Percentiles rank a stretch among this genome's conserved stretches.
Evolutionary conservation across 2,113 vertebrate species (phyloP).

Genomic region (Rallus limicola): DNA sequence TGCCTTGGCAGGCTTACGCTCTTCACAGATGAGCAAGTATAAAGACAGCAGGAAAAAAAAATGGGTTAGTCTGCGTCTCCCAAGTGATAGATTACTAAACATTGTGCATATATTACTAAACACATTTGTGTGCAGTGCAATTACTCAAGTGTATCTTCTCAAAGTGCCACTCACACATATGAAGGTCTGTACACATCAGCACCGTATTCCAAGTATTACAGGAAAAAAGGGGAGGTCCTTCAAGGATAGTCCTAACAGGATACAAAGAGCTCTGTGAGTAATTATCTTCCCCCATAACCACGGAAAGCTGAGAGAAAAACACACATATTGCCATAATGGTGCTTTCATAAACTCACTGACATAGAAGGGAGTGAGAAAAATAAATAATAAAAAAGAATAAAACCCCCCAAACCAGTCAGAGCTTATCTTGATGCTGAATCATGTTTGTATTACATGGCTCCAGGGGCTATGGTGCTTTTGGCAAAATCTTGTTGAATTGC

Average conservation of each 20-base stretch:
- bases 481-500: background rate
- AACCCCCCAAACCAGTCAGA: background rate
- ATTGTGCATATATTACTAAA: background rate
- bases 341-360: background rate
- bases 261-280: background rate
- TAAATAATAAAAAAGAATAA: background rate
- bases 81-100: background rate
- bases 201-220: background rate
- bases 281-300: background rate
- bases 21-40: background rate
- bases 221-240: background rate
- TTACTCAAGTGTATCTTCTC: background rate
- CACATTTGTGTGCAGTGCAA: background rate
- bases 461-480: background rate
- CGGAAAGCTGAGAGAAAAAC: background rate
- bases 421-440: background rate
- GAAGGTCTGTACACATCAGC: background rate
- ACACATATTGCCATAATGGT: background rate
- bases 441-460: background rate
- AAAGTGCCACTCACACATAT: background rate
- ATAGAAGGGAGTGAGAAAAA: background rate
- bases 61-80: background rate
- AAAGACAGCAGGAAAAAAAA: background rate
- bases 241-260: background rate
- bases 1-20: background rate